Percentiles rank a stretch among this genome's conserved stretches.
Conservation (phyloP, 2,888 invertebrate genomes). For the Philopedon plagiatum region DNA sequence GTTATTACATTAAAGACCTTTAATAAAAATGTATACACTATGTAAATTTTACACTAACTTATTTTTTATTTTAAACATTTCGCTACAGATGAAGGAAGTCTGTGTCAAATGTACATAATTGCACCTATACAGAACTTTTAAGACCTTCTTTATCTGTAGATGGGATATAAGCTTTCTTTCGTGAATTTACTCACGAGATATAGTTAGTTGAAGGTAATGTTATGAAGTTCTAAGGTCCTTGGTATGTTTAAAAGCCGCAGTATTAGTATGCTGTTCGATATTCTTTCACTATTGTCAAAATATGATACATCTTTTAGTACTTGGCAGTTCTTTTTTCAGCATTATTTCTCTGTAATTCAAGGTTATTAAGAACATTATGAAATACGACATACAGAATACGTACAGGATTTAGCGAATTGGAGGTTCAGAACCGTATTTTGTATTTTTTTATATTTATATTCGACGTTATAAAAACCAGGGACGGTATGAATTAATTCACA, state of each 20-base stretch:
- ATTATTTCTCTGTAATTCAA: no score
- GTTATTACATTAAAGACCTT: slow-evolving; percentile 13
- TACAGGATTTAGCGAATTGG: no score
- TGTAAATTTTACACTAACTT: slow-evolving; percentile 43
- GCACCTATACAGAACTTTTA: slow-evolving; percentile 4
- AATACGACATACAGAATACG: no score
- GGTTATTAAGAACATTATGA: no score
- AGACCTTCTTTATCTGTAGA: slow-evolving; percentile 54
- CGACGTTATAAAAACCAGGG: no score
- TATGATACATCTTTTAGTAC: no score
- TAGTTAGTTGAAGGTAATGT: slow-evolving; percentile 8
- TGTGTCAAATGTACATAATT: slow-evolving; percentile 46
- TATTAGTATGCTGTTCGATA: slow-evolving; percentile 2
- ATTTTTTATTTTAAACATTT: slow-evolving; percentile 48
- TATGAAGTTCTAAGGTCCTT: neutral
- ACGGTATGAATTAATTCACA: no score
- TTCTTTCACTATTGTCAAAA: no score
- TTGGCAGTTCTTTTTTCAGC: no score
- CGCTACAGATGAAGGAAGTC: slow-evolving; percentile 54
- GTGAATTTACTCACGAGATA: slow-evolving; percentile 53
- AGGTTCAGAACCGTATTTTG: no score
- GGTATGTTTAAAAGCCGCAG: slow-evolving; percentile 12
- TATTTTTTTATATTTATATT: no score
- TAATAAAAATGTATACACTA: slow-evolving; percentile 23
- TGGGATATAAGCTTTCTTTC: slow-evolving; percentile 48